Base-by-base conservation (phyloP, 2,797 vertebrate genomes). In the Chaunax sp. region DNA sequence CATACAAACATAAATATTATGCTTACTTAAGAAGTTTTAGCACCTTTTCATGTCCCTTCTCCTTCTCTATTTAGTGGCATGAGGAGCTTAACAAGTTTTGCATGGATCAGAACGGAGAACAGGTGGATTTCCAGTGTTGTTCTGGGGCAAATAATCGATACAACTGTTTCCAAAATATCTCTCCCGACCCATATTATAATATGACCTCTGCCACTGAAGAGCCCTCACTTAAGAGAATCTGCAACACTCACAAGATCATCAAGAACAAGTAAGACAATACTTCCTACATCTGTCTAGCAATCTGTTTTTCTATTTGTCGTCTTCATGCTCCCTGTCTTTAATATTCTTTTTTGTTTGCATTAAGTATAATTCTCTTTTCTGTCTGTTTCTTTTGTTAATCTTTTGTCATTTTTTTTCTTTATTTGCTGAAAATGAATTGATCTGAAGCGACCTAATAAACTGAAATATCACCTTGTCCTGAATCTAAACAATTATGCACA, bases 41-140 rank as follows among this genome's bases (percentile, higher is more conserved):
- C 38, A 3, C 11, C 1, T 30, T 18, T 18, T 55, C 5, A 18
- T 67, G 4, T 55, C 16, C 23, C 35, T 22, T 66, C 8, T 52
- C 3, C 15, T 61, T 63, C 26, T 75, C 26, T 35, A 3, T 77
- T 70, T n/a, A 94, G 94, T 95, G 94, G 94, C 76, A 63, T 20
- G 73, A 82, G n/a, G 88, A 86, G 65, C 78, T 95, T 5, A 41
- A 87, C 53, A 86, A 15, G 56, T 94, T 89, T 75, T 95, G 94
- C 66, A 14, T 9, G 13, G 46, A 46, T 15, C 69, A 78, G 23
- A 79, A 74, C 0, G 33, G 55, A 4, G 10, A 35, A 20, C 40
- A 65, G 3, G 12, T 40, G 13, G 69, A 65, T 52, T 80, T 71
- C 52, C 28, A 47, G 2, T 95, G 94, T 62, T 95, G 93, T 68